Evolutionary conservation across 2,797 vertebrate species (phyloP), one percentile per base, ranked within the genome.

Genomic region (Onychomys leucogaster): DNA sequence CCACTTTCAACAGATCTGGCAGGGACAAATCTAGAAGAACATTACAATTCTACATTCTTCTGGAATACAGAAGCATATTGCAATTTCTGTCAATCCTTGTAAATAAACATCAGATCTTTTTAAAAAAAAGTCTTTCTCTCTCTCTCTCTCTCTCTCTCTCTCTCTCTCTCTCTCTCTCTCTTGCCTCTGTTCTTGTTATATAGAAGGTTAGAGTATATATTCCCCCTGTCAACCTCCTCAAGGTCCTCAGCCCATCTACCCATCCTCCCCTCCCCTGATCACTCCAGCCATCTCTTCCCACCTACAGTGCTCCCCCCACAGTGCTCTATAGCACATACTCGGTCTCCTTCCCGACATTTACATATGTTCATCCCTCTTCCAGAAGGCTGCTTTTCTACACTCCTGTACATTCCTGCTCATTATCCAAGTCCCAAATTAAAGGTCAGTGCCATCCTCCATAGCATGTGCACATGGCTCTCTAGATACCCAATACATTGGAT

Each of bases 341-440:
- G n/a, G 52, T 49, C 73, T 78, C 81, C 34, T 77, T 91, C 27
- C n/a, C 61, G 49, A 46, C 8, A 86, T 25, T 57, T 43, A n/a
- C 10, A 9, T 59, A 57, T n/a, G 16, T 34, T 91, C 80, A 86
- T 63, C 78, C 57, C 25, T 78, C 57, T 71, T 77, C 61, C 21
- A n/a, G 84, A 71, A 84, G 59, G 16, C 52, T 67, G 55, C 37
- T 90, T 61, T 75, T 75, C 91, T 89, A 10, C 23, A 91, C 52
- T 91, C 93, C 43, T 76, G 25, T 32, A 52, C 49, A 63, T 25
- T 78, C 65, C 82, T 63, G 65, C 52, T 92, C 84, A 63, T 57
- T 94, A 37, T 23, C 65, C 49, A 61, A 92, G 73, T 41, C 43
- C 57, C 41, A 85, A 41, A 89, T n/a, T 94, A 93, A 93, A 91